phyloP scores from a whole-genome alignment of 2,888 invertebrate species.

The Stenurella melanura region DNA sequence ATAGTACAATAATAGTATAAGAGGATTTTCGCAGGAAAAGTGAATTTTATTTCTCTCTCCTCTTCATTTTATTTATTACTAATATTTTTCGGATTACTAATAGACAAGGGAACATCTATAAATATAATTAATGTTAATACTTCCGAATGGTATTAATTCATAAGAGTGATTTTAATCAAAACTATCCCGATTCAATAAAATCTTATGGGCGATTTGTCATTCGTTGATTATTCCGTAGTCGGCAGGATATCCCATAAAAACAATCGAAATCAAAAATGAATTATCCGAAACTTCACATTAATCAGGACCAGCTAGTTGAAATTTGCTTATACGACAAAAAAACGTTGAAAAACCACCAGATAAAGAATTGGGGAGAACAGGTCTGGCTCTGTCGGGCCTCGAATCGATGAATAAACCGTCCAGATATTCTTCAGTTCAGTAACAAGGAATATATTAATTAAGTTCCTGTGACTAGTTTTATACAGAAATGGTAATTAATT shows the following conservation, averaged over 20 bases:
- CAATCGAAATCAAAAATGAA: conserved; percentile 39
- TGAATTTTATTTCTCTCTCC: too few species aligned
- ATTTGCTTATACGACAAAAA: conserved; percentile 32
- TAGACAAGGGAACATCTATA: neutral
- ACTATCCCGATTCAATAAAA: conserved; percentile 25
- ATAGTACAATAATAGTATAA: too few species aligned
- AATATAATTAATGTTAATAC: neutral
- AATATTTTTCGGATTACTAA: neutral
- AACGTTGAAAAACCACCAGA: conserved; percentile 10
- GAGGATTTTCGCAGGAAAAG: too few species aligned
- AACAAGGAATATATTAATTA: neutral
- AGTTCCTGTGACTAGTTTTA: too few species aligned
- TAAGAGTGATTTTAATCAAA: conserved; percentile 7
- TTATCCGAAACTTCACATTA: conserved; percentile 31
- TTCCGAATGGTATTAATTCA: neutral
- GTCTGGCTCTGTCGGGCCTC: neutral
- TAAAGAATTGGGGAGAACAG: conserved; percentile 14
- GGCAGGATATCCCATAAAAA: conserved; percentile 32
- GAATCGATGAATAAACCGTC: conserved; percentile 3
- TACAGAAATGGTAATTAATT: too few species aligned
- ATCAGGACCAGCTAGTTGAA: conserved; percentile 22
- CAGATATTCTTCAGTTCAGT: neutral
- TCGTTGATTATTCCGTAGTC: conserved; percentile 22
- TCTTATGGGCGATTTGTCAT: conserved; percentile 31
- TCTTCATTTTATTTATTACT: too few species aligned